Conservation (phyloP, 2,113 vertebrate genomes). For the Lagenorhynchus albirostris region DNA sequence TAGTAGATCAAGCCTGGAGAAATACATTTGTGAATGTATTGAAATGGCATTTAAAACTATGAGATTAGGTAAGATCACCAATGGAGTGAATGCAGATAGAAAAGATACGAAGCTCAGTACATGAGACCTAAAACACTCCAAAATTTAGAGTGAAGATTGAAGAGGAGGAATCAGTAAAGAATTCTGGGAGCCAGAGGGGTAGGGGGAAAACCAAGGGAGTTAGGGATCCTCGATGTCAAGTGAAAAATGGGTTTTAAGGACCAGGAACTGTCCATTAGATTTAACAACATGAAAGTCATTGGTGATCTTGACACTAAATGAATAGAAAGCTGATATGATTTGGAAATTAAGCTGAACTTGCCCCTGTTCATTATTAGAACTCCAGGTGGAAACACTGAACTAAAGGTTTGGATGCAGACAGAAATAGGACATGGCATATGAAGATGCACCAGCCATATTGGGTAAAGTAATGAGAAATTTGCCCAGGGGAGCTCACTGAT, state of each 20-base stretch:
- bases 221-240: background rate
- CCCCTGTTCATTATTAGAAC: background rate
- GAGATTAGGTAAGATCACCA: background rate
- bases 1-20: background rate
- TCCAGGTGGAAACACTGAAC: background rate
- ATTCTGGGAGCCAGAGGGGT: background rate
- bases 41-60: background rate
- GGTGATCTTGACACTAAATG: background rate
- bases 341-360: background rate
- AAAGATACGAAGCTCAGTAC: background rate
- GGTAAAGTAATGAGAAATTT: slow-evolving; percentile 27
- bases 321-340: background rate
- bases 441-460: background rate
- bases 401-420: background rate
- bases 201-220: background rate
- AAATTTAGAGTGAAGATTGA: background rate
- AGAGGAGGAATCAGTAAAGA: background rate
- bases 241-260: background rate
- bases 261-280: background rate
- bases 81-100: background rate
- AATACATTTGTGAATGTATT: background rate
- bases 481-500: background rate
- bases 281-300: background rate
- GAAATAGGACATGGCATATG: background rate
- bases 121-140: background rate